phyloP scores from a whole-genome alignment of 1,140 invertebrate genomes.

The Saccostrea echinata region DNA sequence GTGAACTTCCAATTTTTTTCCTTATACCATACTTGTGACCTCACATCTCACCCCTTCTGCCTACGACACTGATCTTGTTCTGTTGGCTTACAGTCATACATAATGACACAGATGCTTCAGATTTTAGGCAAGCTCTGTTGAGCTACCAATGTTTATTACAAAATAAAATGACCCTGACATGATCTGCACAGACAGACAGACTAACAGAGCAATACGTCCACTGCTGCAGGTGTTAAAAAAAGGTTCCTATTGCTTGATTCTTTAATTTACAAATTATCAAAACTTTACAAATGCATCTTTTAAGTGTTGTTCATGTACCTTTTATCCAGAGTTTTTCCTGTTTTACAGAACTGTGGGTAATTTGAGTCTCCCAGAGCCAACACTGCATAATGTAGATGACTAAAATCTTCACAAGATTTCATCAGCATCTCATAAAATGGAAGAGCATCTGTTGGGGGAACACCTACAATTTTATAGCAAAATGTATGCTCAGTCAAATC shows the following conservation, averaged over 20 bases:
- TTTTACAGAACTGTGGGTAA: constrained; percentile 71
- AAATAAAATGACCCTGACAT: too few species aligned
- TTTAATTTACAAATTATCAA: too few species aligned
- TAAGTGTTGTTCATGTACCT: constrained; percentile 52
- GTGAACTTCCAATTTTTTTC: too few species aligned
- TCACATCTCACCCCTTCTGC: too few species aligned
- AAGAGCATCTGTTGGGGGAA: constrained; percentile 71
- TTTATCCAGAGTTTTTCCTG: constrained; percentile 60
- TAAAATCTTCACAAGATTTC: constrained; percentile 8
- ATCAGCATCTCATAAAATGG: constrained; percentile 61
- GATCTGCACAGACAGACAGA: too few species aligned
- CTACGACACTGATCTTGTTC: too few species aligned
- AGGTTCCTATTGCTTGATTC: neutral
- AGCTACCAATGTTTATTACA: too few species aligned
- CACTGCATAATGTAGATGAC: constrained; percentile 63
- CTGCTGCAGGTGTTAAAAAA: neutral
- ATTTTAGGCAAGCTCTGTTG: too few species aligned
- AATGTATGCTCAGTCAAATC: neutral
- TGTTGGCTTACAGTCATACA: too few species aligned
- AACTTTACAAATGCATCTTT: neutral
- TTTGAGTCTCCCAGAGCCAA: constrained; percentile 72
- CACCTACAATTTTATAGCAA: constrained; percentile 57
- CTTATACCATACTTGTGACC: too few species aligned
- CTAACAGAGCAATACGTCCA: too few species aligned
- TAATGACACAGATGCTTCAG: too few species aligned